Evolutionary conservation across 30 jellyfish, hydroid and myxozoan species (phyloP), one percentile per base, ranked within the genome.

Genomic region (Chrysaora quinquecirrha): DNA sequence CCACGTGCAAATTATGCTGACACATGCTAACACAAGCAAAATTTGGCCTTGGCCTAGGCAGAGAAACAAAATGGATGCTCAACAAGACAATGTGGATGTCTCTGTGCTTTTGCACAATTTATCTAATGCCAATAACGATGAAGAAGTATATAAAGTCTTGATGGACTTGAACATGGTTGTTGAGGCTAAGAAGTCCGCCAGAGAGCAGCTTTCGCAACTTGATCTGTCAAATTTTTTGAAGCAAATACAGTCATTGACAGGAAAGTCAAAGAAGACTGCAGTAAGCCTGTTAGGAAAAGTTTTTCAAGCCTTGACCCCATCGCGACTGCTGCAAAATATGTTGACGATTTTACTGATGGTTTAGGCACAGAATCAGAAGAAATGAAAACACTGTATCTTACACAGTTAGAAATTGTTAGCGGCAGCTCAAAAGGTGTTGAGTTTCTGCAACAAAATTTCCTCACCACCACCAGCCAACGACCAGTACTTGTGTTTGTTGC

Each of bases 151-250:
- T 30, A 52, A 49, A 34, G 47, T 58, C 9, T 43, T 81, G 1
- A 14, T 81, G 3, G 91, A 81, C 38, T 66, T 81, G 22, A 56
- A 69, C 16, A 68, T 81, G 25, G 63, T 67, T 71, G 85, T 73
- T 14, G 91, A 60, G 19, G 56, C 69, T 6, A 70, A 49, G 23
- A 38, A 38, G 19, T n/a, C 70, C 0, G 16, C 23, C 61, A 49
- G 27, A 30, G 85, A 52, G 10, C 84, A 81, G 35, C 11, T 81
- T 2, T 16, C 27, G 0, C 48, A 34, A 4, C 19, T 32, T 9
- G 85, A 81, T 46, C 48, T 81, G 11, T 61, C 78, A 62, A 69
- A 63, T 48, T 81, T 81, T 9, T 73, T 81, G 49, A 10, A 30
- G 29, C 64, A 34, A 20, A 32, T 60, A 1, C 34, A 34, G 14